phyloP scores from a whole-genome alignment of 2,888 invertebrate species.

The Monoplex corrugatus region DNA sequence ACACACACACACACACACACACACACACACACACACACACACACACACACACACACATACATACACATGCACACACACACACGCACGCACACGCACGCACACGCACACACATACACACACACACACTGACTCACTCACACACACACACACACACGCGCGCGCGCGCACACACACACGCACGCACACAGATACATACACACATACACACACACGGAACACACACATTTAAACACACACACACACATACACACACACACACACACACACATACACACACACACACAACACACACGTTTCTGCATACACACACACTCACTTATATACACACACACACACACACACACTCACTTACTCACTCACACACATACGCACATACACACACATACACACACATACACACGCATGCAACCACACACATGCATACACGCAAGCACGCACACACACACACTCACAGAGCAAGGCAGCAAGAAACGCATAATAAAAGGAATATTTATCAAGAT shows the following conservation, averaged over 20 bases:
- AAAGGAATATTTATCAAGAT: not conserved
- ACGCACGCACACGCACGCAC: not conserved
- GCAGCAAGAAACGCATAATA: not conserved
- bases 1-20: slow-evolving; percentile 26
- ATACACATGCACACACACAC: slow-evolving; percentile 14
- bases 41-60: slow-evolving; percentile 6
- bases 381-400: not conserved
- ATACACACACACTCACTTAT: not conserved
- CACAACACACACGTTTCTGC: not conserved
- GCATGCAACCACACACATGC: not conserved
- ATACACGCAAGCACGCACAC: not conserved
- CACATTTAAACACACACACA: not conserved
- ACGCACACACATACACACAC: slow-evolving; percentile 31
- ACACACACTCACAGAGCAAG: not conserved
- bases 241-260: not conserved
- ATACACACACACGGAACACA: not conserved
- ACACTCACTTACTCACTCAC: not conserved
- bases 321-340: not conserved
- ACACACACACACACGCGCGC: slow-evolving; percentile 30
- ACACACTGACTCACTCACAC: slow-evolving; percentile 31
- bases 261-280: slow-evolving; percentile 14
- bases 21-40: slow-evolving; percentile 30
- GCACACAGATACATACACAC: not conserved
- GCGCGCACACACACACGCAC: not conserved
- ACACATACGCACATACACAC: not conserved